Base-by-base conservation (phyloP, 2,113 vertebrate genomes). In the Calidris pygmaea region DNA sequence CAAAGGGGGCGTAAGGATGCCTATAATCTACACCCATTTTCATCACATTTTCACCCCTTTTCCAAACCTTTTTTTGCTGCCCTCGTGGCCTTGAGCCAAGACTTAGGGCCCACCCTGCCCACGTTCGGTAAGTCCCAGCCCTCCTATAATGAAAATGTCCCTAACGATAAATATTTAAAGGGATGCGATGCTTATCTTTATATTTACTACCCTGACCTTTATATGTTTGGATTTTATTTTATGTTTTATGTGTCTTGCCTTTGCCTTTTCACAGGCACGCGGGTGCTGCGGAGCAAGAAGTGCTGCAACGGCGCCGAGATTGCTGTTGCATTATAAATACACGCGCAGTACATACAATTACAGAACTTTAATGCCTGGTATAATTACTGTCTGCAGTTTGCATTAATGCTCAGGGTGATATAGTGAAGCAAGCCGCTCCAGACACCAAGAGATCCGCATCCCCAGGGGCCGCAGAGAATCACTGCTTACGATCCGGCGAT, bases 161-260 rank as follows among this genome's bases (percentile, higher is more conserved):
- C 65, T 85, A 86, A 76, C 66, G 93, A 96, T 93, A 93, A 97
- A 95, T 85, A 86, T 75, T 96, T 94, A 82, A 95, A 75, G 68
- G 82, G 52, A 62, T 68, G 87, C 7, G 8, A 76, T 93, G 89
- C 74, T 96, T 95, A 86, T 95, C 87, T 96, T 87, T 91, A n/a
- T 97, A 95, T 95, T 97, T 96, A 96, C 94, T 93, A 56, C 80
- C 76, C 68, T 94, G 94, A 95, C 94, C 96, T 97, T 96, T 94
- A 88, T 47, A 65, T 76, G 43, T 91, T 89, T 74, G 66, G 92
- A 14, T 88, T 95, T 93, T 88, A 94, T 88, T 80, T 85, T 66
- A 53, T 23, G 41, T 80, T 96, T 95, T 92, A 89, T 79, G 81
- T 21, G 76, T 63, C 72, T 93, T 93, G 79, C 59, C 73, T 85